Base-by-base conservation (phyloP, 2,888 invertebrate species). In the Rugalucina vietnamica region DNA sequence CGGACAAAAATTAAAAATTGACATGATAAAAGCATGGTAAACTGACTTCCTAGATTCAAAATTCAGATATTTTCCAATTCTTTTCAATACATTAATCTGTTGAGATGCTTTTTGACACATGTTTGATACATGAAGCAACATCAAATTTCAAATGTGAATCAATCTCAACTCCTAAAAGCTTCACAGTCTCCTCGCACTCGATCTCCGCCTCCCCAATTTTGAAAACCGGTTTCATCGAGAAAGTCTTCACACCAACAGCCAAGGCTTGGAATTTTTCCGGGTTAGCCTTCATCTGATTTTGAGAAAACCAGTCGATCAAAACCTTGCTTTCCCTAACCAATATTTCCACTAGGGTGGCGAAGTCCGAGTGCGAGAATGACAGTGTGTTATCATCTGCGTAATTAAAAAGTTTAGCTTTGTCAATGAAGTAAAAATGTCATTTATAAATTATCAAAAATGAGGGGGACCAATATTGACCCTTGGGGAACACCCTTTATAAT, bases 381-480 rank as follows among this genome's bases (percentile, higher is more conserved):
- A 79, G 76, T 21, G 79, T 79, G 60, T 82, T 82, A 43, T 82
- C 82, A 54, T 80, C 80, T 12, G 85, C 82, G 65, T 82, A 82
- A 54, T 85, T 77, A 32, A 77, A 85, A 4, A 82, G 21, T 10
- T 27, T 49, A 18, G 57, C 54, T 24, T 70, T 65, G 37, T 39
- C 39, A 60, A 82, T 57, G 54, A n/a, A n/a, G n/a, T n/a, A n/a
- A n/a, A n/a, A n/a, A 79, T 50, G 72, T 50, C 54, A 39, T 81
- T 34, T 49, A 75, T 65, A 77, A 81, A 36, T 77, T 81, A 24
- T 81, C 77, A 43, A 81, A 77, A 1, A 81, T 54, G 10, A 81
- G 49, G 12, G 75, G 74, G 60, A 73, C 73, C 14, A 74, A 50
- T 65, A 74, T 82, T 21, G 72, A 60, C 1, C 76, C 81, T 21